phyloP scores from a whole-genome alignment of 2,888 invertebrate genomes.

The Nemotelus pantherinus region DNA sequence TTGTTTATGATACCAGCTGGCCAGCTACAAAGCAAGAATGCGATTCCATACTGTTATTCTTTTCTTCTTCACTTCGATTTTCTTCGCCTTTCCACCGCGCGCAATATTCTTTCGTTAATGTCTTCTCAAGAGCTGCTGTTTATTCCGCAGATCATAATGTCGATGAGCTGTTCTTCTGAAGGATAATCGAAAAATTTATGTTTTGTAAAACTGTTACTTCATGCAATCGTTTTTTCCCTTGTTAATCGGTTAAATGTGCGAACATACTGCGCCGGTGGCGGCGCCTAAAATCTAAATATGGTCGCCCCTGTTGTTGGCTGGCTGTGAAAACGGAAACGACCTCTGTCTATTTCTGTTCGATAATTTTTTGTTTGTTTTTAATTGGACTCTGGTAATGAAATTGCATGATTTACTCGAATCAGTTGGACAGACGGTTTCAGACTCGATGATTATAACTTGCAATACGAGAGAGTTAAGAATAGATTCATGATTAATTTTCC shows the following conservation, averaged over 20 bases:
- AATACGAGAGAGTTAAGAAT: neutral
- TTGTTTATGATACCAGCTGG: slow-evolving; percentile 7
- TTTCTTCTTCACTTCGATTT: neutral
- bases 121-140: too few relatives aligned
- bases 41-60: slow-evolving; percentile 14
- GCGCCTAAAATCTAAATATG: slow-evolving; percentile 26
- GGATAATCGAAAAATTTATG: neutral
- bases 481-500: neutral
- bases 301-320: neutral
- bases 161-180: too few relatives aligned
- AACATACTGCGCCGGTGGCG: slow-evolving; percentile 26
- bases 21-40: neutral
- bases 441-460: slow-evolving; percentile 7
- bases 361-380: neutral
- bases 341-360: slow-evolving; percentile 16
- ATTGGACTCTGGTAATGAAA: neutral
- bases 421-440: neutral
- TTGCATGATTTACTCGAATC: neutral
- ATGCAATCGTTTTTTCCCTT: slow-evolving; percentile 9
- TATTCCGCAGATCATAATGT: too few relatives aligned
- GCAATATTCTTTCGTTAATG: neutral
- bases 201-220: neutral
- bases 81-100: neutral
- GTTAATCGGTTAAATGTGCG: neutral
- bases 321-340: slow-evolving; percentile 27